phyloP scores from a whole-genome alignment of 2,888 invertebrate species.

The Himalopsyche tibetana region DNA sequence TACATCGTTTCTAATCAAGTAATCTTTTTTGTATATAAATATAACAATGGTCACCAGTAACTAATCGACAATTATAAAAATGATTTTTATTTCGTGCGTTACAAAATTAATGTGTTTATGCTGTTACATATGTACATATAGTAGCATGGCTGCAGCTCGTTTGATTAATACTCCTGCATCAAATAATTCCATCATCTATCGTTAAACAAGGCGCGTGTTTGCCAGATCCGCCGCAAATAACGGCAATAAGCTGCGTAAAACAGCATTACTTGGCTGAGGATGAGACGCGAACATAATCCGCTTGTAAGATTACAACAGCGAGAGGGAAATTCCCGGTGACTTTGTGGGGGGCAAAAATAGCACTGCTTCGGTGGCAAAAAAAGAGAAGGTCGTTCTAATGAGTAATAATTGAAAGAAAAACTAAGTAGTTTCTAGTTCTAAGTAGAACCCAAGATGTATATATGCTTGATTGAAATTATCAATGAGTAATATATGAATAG shows the following conservation, averaged over 20 bases:
- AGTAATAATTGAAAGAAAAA: too few species aligned
- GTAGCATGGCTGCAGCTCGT: background rate
- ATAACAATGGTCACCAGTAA: too few species aligned
- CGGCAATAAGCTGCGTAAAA: constrained; percentile 49
- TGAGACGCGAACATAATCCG: constrained; percentile 54
- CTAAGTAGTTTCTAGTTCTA: too few species aligned
- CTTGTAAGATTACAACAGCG: constrained; percentile 58
- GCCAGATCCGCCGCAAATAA: constrained; percentile 56
- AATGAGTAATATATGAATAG: too few species aligned
- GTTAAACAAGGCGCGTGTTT: constrained; percentile 42
- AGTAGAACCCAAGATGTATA: too few species aligned
- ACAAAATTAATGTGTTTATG: too few species aligned
- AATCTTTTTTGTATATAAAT: too few species aligned
- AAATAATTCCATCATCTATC: constrained; percentile 46
- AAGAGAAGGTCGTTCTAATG: too few species aligned
- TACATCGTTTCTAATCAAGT: too few species aligned
- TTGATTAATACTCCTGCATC: constrained; percentile 27
- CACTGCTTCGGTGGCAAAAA: background rate
- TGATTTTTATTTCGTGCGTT: too few species aligned
- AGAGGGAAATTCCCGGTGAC: constrained; percentile 7
- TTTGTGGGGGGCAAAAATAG: constrained; percentile 1
- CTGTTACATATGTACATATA: background rate
- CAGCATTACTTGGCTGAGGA: constrained; percentile 51
- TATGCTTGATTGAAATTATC: too few species aligned
- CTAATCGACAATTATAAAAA: too few species aligned